phyloP scores from a whole-genome alignment of 2,888 invertebrate species.

The Drosophila mercatorum region DNA sequence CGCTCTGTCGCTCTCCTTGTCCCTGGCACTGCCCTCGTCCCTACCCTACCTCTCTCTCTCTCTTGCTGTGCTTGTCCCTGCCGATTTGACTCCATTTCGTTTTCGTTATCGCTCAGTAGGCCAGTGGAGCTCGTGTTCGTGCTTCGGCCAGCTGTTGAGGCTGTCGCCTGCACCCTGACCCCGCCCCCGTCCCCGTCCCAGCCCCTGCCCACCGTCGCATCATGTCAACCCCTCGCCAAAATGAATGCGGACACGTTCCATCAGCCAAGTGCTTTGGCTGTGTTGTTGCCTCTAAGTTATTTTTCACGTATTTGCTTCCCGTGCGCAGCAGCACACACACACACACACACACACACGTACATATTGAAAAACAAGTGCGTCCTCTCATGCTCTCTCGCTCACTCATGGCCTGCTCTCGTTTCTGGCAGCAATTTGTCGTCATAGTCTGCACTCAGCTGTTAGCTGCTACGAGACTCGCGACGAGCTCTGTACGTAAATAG shows the following conservation, averaged over 20 bases:
- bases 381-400: conserved; percentile 32
- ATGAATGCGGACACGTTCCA: conserved; percentile 35
- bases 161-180: background rate
- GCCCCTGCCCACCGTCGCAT: conserved; percentile 4
- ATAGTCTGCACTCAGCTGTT: conserved; percentile 54
- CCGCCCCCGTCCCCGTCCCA: too few species aligned
- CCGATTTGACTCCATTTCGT: conserved; percentile 54
- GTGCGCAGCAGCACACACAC: conserved; percentile 45
- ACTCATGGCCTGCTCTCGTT: conserved; percentile 44
- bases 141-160: conserved; percentile 50
- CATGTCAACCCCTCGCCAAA: background rate
- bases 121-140: conserved; percentile 56
- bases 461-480: conserved; percentile 23
- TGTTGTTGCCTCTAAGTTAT: conserved; percentile 19
- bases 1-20: background rate
- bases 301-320: conserved; percentile 39
- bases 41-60: background rate
- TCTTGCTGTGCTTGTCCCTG: conserved; percentile 1
- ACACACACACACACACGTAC: conserved; percentile 11
- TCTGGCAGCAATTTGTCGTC: conserved; percentile 50
- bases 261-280: conserved; percentile 13
- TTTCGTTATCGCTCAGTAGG: conserved; percentile 66
- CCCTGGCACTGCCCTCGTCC: background rate
- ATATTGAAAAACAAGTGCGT: conserved; percentile 44
- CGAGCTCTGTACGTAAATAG: conserved; percentile 28